Evolutionary conservation across 2,888 invertebrate genomes (phyloP), one percentile per base, ranked within the genome.

Genomic region (Orthosia cruda): DNA sequence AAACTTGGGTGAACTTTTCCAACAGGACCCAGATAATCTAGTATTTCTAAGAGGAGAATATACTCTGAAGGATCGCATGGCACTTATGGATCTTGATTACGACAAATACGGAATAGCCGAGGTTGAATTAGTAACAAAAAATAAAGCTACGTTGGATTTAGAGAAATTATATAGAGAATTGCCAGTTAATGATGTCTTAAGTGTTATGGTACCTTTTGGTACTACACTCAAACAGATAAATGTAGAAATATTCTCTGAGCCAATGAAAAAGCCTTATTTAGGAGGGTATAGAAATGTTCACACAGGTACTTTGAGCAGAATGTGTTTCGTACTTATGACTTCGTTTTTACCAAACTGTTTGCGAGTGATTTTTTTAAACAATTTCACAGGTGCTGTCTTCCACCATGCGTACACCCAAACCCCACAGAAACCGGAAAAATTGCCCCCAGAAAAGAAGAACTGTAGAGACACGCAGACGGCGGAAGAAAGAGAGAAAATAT

Each of bases 341-440:
- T 64, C 32, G n/a, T 65, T 66, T 20, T 2, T 23, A 49, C 23
- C 12, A 23, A 71, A 49, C 2, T 32, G 23, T 23, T 15, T 12
- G 7, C 13, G 40, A 78, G 4, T 18, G 0, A 26, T 13, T 12
- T 15, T 49, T 45, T 26, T 23, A 0, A 45, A 63, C 74, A 49
- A 70, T 49, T 74, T 92, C 90, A 75, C 87, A 97, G 97, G 96
- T 66, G 93, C 97, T 13, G 97, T 98, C 88, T 99, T 98, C 91
- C 97, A 98, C 87, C 98, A 99, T 94, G 99, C 98, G 4, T 98
- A 97, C 81, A 98, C 98, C 0, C 99, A 99, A 95, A 99, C 99
- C 7, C 97, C 97, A 0, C 98, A 98, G 57, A 97, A 96, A 67
- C 92, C 94, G 4, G 97, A 95, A 79, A 97, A 96, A 87, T 84